Evolutionary conservation across 2,888 invertebrate genomes (phyloP).

Genomic region (Sphinx pinastri): DNA sequence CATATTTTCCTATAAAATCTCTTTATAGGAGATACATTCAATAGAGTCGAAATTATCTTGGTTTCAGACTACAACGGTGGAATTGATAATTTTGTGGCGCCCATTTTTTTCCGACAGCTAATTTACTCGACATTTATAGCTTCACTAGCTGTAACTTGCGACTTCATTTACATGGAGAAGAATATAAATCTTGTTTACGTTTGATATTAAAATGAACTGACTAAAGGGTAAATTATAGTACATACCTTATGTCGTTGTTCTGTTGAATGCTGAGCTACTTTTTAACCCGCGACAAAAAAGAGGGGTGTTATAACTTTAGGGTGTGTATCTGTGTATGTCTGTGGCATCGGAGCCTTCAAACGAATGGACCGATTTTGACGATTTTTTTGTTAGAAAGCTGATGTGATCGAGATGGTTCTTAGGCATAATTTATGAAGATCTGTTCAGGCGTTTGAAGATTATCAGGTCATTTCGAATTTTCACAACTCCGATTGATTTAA

Average conservation of each 20-base stretch:
- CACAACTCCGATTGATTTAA: too few species aligned
- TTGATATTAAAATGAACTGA: constrained; percentile 15
- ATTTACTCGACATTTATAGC: constrained; percentile 20
- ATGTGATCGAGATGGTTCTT: too few species aligned
- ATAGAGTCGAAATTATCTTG: constrained; percentile 14
- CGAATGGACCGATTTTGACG: too few species aligned
- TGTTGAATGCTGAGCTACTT: background rate
- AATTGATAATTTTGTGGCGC: constrained; percentile 13
- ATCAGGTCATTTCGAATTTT: too few species aligned
- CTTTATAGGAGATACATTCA: constrained; percentile 1
- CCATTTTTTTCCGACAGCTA: constrained; percentile 17
- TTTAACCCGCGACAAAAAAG: too few species aligned
- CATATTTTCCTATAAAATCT: background rate
- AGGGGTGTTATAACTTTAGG: too few species aligned
- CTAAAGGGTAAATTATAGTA: constrained; percentile 2
- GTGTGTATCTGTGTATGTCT: too few species aligned
- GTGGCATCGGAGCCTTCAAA: too few species aligned
- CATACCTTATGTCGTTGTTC: background rate
- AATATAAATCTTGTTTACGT: constrained; percentile 20
- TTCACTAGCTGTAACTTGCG: constrained; percentile 18
- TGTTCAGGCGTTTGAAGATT: too few species aligned
- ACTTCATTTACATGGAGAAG: constrained; percentile 14
- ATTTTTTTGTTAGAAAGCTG: too few species aligned
- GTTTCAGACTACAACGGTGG: constrained; percentile 6
- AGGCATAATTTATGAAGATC: too few species aligned